Evolutionary conservation across 2,888 invertebrate species (phyloP).

Genomic region (Drosophila ustulata): DNA sequence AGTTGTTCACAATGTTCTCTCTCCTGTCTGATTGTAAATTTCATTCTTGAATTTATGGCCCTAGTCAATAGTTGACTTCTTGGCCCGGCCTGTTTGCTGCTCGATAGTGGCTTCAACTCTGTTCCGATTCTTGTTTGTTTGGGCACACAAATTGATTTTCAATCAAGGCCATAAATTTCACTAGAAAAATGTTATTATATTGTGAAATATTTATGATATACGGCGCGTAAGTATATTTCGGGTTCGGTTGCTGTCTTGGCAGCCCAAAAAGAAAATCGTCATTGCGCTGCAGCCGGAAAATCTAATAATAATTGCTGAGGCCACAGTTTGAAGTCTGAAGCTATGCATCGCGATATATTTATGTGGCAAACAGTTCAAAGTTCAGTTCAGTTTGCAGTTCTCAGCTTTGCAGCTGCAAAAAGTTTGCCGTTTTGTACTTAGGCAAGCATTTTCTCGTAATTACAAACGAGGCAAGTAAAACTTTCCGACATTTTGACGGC

Average conservation of each 20-base stretch:
- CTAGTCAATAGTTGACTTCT: conserved; percentile 60
- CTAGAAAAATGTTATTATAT: conserved; percentile 37
- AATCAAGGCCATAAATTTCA: conserved; percentile 67
- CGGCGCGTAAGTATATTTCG: not conserved
- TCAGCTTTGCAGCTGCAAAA: not conserved
- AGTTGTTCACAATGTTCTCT: conserved; percentile 6
- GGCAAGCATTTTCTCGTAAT: conserved; percentile 46
- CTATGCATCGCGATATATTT: not conserved
- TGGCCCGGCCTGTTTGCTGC: conserved; percentile 35
- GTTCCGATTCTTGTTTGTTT: not conserved
- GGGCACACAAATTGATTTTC: conserved; percentile 61
- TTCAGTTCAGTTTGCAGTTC: conserved; percentile 5
- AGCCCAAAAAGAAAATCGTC: not conserved
- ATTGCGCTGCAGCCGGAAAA: not conserved
- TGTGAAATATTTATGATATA: conserved; percentile 49
- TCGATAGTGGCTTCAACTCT: conserved; percentile 28
- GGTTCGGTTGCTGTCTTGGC: not conserved
- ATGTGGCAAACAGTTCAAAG: conserved; percentile 11
- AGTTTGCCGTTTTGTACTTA: conserved; percentile 34
- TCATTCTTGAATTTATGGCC: conserved; percentile 65
- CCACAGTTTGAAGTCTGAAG: not conserved
- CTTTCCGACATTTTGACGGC: conserved; percentile 37
- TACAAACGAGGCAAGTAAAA: conserved; percentile 39
- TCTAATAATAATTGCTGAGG: conserved; percentile 17
- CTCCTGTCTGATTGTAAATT: conserved; percentile 53